A percentile compares a stretch with the other conserved stretches of the same genome.
These are phyloP conservation scores for Drosophila pruinosa DNA, from an alignment of 1,140 invertebrate species.

Conservation along the genomic window DNA sequence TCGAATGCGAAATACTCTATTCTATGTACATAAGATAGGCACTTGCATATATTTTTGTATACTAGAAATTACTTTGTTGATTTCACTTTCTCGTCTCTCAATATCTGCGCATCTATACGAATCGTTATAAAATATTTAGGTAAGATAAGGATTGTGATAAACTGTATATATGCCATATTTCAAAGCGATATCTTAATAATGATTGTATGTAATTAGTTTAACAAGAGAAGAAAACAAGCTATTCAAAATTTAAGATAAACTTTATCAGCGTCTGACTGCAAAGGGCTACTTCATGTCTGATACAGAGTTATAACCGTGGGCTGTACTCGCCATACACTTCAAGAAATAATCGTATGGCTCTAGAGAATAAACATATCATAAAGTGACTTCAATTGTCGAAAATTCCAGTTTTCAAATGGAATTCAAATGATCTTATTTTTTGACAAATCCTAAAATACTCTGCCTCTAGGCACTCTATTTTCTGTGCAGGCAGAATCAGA, in stretches of 20 bases:
- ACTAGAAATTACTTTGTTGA: no score
- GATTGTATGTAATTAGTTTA: neutral
- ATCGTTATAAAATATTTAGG: neutral
- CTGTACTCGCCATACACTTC: no score
- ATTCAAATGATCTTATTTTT: neutral
- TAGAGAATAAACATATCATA: no score
- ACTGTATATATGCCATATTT: neutral
- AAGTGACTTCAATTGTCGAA: no score
- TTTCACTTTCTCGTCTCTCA: no score
- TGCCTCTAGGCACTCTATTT: conserved; percentile 1
- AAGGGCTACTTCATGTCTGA: no score
- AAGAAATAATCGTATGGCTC: no score
- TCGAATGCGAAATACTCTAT: neutral
- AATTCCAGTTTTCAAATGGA: neutral
- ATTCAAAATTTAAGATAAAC: neutral
- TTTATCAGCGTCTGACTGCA: neutral
- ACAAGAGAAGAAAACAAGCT: no score
- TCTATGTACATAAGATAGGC: neutral
- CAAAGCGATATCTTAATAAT: neutral
- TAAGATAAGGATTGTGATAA: neutral
- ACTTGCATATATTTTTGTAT: neutral
- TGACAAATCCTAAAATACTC: neutral
- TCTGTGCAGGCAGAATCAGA: neutral
- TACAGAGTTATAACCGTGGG: no score
- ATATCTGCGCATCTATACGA: no score